Base-by-base conservation (phyloP, 2,888 invertebrate genomes). In the Drosophila flavopinicola region DNA sequence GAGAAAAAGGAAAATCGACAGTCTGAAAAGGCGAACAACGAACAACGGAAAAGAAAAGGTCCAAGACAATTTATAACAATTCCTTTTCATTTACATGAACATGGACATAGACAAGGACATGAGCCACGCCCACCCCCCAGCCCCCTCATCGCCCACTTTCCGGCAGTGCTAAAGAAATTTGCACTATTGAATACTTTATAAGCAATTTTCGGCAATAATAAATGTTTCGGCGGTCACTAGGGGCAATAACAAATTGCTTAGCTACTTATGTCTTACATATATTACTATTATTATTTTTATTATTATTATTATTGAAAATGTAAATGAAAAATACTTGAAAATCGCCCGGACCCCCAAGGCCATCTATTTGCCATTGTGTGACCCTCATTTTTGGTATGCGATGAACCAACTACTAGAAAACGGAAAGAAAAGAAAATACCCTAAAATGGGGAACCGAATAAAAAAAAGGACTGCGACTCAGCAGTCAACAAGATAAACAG, bases 401-500 rank as follows among this genome's bases (percentile, higher is more conserved):
- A 61, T 70, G 71, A 51, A 58, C 75, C 64, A 48, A 51, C n/a
- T n/a, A n/a, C n/a, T n/a, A n/a, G n/a, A 51, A 67, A 48, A 47
- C 25, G 39, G 25, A 24, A 0, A 6, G 9, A 15, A 3, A 23
- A 39, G 29, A 32, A 44, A 42, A 61, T 35, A 52, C n/a, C 3
- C 23, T 15, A 15, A 11, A 15, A 13, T 27, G 17, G 17, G 44
- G 29, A 10, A 41, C 24, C 11, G 10, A n/a, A 42, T 4, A 17
- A 44, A 27, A 52, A 38, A 44, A 49, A 51, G 53, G 57, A 57
- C 53, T 49, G 25, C 32, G 51, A 48, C 33, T 52, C 52, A 42
- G 61, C 70, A 70, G 75, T 70, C 71, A 59, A 52, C 30, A 84
- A 80, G 79, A 87, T 87, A 85, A 85, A 79, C 87, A 85, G 82